Base-by-base conservation (phyloP, 2,797 vertebrate genomes). In the Varecia variegata region DNA sequence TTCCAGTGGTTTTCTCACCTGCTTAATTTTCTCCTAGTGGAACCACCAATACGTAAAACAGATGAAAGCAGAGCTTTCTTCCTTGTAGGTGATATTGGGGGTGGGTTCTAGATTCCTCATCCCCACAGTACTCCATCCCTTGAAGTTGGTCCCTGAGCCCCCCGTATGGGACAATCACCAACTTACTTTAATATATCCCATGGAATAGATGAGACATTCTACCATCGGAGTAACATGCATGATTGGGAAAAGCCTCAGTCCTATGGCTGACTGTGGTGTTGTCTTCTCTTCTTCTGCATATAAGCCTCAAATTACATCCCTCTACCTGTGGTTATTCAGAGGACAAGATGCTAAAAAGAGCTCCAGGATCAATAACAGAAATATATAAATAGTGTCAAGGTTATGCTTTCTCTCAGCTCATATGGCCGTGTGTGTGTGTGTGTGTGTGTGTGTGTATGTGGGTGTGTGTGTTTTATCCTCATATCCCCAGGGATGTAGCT, bases 11-110 rank as follows among this genome's bases (percentile, higher is more conserved):
- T 96, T 96, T 95, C 54, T 87, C 65, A 82, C 77, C 60, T 74
- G 40, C 60, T 90, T 95, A 47, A 77, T 92, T 93, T 96, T 96
- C 60, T 96, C 40, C 54, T 77, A 21, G 52, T 81, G 84, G 50
- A 68, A 94, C 21, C 54, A 79, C 40, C 3, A 27, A n/a, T n/a
- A 60, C n/a, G 14, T 56, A 60, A 80, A 88, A 74, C 1, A 58
- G 13, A 50, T 77, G 5, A 60, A 68, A 70, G 71, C 32, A 54
- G 65, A 84, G 3, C 3, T 82, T 82, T 60, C 25, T 85, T 60
- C 40, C 35, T 7, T 67, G 62, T 86, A 77, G 67, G 81, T 70
- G 45, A 52, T 17, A 58, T 27, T 58, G 12, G 43, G 25, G 32
- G 1, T 35, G 17, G 7, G 21, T 56, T 43, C n/a, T 65, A 21